A percentile compares a stretch with the other conserved stretches of the same genome.
These are phyloP conservation scores for Caenorhabditis inopinata DNA, from an alignment of 1,140 invertebrate species.

Conservation along the genomic window DNA sequence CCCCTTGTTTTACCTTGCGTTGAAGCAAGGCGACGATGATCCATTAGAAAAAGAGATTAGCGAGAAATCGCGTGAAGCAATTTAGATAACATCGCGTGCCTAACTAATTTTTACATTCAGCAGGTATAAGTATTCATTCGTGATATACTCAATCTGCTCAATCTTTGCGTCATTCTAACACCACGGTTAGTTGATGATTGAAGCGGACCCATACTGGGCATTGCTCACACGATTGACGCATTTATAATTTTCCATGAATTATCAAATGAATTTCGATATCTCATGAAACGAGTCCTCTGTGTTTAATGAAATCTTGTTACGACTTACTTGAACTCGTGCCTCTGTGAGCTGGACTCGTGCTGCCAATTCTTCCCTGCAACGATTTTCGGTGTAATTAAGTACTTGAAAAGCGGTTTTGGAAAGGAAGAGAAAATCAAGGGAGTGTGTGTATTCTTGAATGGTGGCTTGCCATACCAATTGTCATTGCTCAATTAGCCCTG, in stretches of 20 bases:
- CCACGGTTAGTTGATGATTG: not conserved
- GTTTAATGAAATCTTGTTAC: constrained; percentile 9
- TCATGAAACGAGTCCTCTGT: not conserved
- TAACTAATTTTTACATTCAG: constrained; percentile 24
- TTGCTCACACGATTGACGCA: not conserved
- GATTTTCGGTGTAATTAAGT: constrained; percentile 24
- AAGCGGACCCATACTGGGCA: not conserved
- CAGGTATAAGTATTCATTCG: constrained; percentile 17
- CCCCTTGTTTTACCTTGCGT: not conserved
- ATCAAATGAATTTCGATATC: not conserved
- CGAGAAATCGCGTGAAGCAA: constrained; percentile 22
- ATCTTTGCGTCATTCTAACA: constrained; percentile 14
- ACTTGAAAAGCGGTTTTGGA: constrained; percentile 23
- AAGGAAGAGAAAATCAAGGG: not conserved
- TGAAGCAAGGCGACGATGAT: not conserved
- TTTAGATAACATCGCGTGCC: constrained; percentile 32
- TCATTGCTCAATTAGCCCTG: constrained; percentile 32
- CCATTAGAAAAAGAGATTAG: not conserved
- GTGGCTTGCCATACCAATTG: constrained; percentile 4
- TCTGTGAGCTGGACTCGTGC: constrained; percentile 97
- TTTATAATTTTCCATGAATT: constrained; percentile 22
- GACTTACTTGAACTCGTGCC: constrained; percentile 85
- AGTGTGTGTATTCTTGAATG: constrained; percentile 4
- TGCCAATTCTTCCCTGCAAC: constrained; percentile 81
- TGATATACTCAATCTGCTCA: constrained; percentile 16